phyloP scores from a whole-genome alignment of 2,888 invertebrate genomes.

The Lasius fuliginosus region DNA sequence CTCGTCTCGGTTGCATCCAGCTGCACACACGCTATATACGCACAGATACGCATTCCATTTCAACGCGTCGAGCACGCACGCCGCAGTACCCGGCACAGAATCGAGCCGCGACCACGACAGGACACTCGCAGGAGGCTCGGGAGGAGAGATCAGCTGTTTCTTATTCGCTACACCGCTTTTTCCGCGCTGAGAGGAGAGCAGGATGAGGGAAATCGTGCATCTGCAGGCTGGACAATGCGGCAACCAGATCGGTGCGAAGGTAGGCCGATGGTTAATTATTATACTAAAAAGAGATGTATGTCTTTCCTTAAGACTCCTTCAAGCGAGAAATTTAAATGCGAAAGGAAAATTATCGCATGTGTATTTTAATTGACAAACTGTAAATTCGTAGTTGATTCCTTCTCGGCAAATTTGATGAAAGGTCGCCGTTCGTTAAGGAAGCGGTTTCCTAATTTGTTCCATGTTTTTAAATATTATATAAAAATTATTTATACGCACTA shows the following conservation, averaged over 20 bases:
- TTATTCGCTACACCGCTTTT: background rate
- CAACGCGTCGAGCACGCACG: conserved; percentile 19
- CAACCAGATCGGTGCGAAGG: conserved; percentile 89
- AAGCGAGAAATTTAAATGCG: background rate
- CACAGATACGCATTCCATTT: conserved; percentile 27
- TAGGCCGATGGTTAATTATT: conserved; percentile 73
- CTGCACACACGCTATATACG: conserved; percentile 59
- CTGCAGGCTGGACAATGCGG: conserved; percentile 89
- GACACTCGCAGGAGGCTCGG: background rate
- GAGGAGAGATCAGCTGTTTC: conserved; percentile 62
- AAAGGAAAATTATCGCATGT: background rate
- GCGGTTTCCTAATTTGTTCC: background rate
- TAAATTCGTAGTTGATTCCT: background rate
- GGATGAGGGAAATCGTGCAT: conserved; percentile 89
- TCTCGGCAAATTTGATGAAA: background rate
- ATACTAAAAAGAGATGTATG: background rate
- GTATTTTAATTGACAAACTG: background rate
- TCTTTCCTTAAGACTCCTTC: background rate
- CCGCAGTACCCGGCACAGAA: background rate
- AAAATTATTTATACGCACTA: background rate
- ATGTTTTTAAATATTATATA: background rate
- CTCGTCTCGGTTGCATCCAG: conserved; percentile 61
- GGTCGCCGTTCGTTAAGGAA: no score
- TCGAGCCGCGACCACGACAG: background rate
- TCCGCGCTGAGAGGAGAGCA: conserved; percentile 37